These are phyloP conservation scores for Agriopis marginaria DNA, from an alignment of 2,888 invertebrate genomes.

Conservation along the genomic window DNA sequence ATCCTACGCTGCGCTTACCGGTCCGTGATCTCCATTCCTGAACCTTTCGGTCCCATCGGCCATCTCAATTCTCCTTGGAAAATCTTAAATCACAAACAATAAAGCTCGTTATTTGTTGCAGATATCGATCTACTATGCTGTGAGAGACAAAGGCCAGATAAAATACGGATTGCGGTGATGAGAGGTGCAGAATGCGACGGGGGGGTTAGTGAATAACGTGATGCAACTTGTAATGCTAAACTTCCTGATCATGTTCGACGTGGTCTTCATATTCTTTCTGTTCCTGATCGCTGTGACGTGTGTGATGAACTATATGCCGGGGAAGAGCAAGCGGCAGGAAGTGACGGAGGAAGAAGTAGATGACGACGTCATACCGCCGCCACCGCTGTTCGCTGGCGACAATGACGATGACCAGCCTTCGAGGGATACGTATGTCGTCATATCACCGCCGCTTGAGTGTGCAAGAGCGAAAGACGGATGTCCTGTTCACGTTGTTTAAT, in stretches of 20 bases:
- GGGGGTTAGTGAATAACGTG: conserved; percentile 72
- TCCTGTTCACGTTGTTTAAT: conserved; percentile 83
- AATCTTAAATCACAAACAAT: neutral
- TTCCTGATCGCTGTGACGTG: conserved; percentile 94
- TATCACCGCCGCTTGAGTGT: conserved; percentile 76
- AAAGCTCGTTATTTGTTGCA: conserved; percentile 49
- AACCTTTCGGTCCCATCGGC: no score
- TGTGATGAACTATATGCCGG: conserved; percentile 93
- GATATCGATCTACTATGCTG: conserved; percentile 42
- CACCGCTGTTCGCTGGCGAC: conserved; percentile 77
- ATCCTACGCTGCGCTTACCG: no score
- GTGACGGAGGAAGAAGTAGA: conserved; percentile 81
- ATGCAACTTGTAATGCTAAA: conserved; percentile 95
- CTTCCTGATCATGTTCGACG: conserved; percentile 95
- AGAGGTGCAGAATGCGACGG: conserved; percentile 75
- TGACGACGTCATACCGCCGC: conserved; percentile 82
- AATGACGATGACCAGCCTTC: conserved; percentile 63
- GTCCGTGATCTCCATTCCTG: no score
- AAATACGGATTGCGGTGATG: conserved; percentile 33
- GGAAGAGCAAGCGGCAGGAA: conserved; percentile 79
- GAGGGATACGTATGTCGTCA: conserved; percentile 82
- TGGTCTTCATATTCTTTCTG: conserved; percentile 94
- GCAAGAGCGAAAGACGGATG: conserved; percentile 76
- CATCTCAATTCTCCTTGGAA: no score
- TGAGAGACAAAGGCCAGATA: neutral